A percentile compares a stretch with the other conserved stretches of the same genome.
Evolutionary conservation across 1,140 invertebrate genomes (phyloP).

Genomic region (Sitodiplosis mosellana): DNA sequence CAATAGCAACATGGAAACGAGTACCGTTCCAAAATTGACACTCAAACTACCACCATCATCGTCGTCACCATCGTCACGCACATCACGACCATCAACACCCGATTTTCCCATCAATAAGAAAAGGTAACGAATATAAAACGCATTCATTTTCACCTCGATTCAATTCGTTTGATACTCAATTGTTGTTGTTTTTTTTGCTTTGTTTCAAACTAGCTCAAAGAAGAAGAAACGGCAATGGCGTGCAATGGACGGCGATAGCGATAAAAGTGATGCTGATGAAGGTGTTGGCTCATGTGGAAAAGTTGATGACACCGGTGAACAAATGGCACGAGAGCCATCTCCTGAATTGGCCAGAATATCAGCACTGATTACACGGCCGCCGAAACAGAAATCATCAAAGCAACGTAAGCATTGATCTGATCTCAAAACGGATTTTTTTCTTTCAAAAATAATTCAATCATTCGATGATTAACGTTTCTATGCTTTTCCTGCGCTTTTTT

Average conservation of each 20-base stretch:
- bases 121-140: no score
- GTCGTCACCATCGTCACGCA: slow-evolving; percentile 25
- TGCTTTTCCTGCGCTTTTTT: no score
- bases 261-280: background rate
- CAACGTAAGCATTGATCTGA: slow-evolving; percentile 10
- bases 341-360: slow-evolving; percentile 66
- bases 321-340: slow-evolving; percentile 35
- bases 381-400: slow-evolving; percentile 34
- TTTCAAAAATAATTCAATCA: no score
- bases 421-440: no score
- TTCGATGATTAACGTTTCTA: no score
- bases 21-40: slow-evolving; percentile 57
- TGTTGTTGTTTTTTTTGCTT: no score
- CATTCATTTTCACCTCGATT: no score
- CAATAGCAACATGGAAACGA: background rate
- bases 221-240: background rate
- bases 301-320: background rate
- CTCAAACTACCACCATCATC: slow-evolving; percentile 53
- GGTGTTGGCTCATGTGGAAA: background rate
- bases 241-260: background rate
- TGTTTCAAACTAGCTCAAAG: no score
- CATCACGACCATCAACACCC: no score
- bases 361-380: slow-evolving; percentile 56
- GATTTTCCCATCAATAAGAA: no score
- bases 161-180: no score